Evolutionary conservation across 2,113 vertebrate genomes (phyloP), one percentile per base, ranked within the genome.

Genomic region (Bettongia penicillata): DNA sequence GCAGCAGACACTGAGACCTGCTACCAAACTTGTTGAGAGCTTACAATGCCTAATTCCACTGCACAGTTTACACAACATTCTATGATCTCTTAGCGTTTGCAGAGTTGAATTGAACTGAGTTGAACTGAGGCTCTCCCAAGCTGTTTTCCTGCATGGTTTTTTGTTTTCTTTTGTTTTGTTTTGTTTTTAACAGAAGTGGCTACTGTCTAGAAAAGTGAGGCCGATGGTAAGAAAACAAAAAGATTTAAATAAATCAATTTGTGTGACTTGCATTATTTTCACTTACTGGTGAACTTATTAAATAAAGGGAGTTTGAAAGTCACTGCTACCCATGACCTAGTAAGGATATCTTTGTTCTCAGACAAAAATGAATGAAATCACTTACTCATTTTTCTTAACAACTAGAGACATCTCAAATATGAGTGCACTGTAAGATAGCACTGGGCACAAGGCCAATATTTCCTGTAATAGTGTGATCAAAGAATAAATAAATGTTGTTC

Each of bases 351-450:
- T 93, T 61, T 55, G 91, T 96, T 51, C 48, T 94, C 28, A 28
- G 9, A 91, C 50, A 84, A 24, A 89, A 95, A 95, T 61, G 92
- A 24, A 31, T 84, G 48, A 68, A 95, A 93, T 95, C 77, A 93
- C 68, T 61, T 91, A 22, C 89, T 97, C 53, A 84, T 90, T 95
- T 93, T 96, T 96, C 94, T n/a, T 93, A 93, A 96, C 37, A 84
- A 3, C 91, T 3, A 52, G n/a, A 0, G 68, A 10, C 89, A 91
- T 95, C 95, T 97, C 92, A 94, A 77, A 51, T 90, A 61, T 43
- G 26, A 12, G 10, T 28, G 7, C 53, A 95, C 95, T 2, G 12
- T 37, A 53, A 68, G 94, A 51, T 89, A 90, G 50, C 57, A 51
- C 90, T 49, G 51, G 52, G 52, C 52, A 52, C 68, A 95, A 91